Percentiles rank a stretch among this genome's conserved stretches.
Evolutionary conservation across 2,113 vertebrate genomes (phyloP).

Genomic region (Sceloporus undulatus): DNA sequence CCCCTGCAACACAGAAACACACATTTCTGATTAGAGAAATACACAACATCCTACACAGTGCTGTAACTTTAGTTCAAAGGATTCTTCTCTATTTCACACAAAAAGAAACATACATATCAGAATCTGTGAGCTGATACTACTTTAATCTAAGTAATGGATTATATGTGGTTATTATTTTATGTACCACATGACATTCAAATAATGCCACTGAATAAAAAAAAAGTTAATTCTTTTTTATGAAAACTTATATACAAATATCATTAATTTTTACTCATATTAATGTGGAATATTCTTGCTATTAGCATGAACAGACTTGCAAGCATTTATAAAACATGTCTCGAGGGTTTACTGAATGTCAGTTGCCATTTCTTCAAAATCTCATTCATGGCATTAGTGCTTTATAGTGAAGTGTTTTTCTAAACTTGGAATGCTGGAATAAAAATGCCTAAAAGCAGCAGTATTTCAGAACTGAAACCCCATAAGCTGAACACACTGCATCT

Average conservation of each 20-base stretch:
- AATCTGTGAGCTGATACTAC: slow-evolving; percentile 61
- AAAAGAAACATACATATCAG: slow-evolving; percentile 37
- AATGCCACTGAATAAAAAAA: slow-evolving; percentile 54
- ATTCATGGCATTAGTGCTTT: slow-evolving; percentile 77
- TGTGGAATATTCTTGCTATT: slow-evolving; percentile 9
- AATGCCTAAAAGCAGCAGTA: slow-evolving; percentile 74
- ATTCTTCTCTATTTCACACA: slow-evolving; percentile 5
- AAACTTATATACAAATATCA: slow-evolving; percentile 58
- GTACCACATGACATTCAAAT: slow-evolving; percentile 50
- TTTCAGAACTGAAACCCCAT: slow-evolving; percentile 68
- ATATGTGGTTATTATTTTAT: slow-evolving; percentile 29
- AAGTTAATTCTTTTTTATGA: slow-evolving; percentile 31
- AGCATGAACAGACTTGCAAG: slow-evolving; percentile 77
- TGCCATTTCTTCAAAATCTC: slow-evolving; percentile 74
- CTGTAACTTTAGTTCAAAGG: slow-evolving; percentile 66
- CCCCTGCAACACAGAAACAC: slow-evolving; percentile 85
- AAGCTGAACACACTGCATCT: slow-evolving; percentile 60
- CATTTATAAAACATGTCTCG: slow-evolving; percentile 74
- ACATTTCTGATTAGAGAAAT: slow-evolving; percentile 73
- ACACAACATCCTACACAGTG: neutral
- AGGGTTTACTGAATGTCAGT: slow-evolving; percentile 77
- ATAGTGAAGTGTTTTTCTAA: slow-evolving; percentile 79
- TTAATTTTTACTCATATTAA: slow-evolving; percentile 44
- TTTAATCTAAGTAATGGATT: slow-evolving; percentile 40
- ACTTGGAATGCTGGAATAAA: slow-evolving; percentile 80